Base-by-base conservation (phyloP, 2,113 vertebrate genomes). In the Gavia stellata region DNA sequence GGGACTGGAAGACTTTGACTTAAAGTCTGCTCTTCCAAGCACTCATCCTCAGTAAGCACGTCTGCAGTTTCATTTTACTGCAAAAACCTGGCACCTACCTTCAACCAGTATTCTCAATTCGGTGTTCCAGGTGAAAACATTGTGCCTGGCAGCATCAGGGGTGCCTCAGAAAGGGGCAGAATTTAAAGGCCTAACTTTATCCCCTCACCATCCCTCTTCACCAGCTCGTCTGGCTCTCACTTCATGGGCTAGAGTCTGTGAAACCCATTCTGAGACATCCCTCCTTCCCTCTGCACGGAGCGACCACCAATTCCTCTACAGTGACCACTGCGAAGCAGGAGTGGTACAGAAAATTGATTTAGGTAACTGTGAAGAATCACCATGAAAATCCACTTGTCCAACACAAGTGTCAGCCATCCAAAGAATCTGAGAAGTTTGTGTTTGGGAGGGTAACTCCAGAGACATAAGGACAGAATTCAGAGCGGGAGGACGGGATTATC, bases 11-110 rank as follows among this genome's bases (percentile, higher is more conserved):
- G 67, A n/a, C 12, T 12, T 19, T 6, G 52, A 65, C 16, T 25
- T 10, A 33, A 52, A 33, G 23, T 26, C 66, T 67, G 38, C 38
- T 45, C 25, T 34, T 44, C 56, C 58, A 36, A 33, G n/a, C 5
- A 3, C 67, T 44, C 3, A 0, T 7, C 31, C 47, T 62, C 85
- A 61, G 52, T 31, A 26, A 79, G 34, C 18, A 17, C 0, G 0
- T 36, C 55, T 52, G 29, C 74, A 28, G 55, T n/a, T 90, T 14
- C 13, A 21, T 34, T 68, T 33, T 31, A 29, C 8, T 63, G 62
- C 49, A 31, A 26, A 44, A 81, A 63, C 10, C 25, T 40, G 42
- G 29, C 47, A 44, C 61, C 14, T 9, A 9, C 68, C 50, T 71
- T 33, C 56, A 58, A 4, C 6, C 7, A 21, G 19, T 6, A 14